Base-by-base conservation (phyloP, 2,797 vertebrate species). In the Ambastaia sidthimunki region DNA sequence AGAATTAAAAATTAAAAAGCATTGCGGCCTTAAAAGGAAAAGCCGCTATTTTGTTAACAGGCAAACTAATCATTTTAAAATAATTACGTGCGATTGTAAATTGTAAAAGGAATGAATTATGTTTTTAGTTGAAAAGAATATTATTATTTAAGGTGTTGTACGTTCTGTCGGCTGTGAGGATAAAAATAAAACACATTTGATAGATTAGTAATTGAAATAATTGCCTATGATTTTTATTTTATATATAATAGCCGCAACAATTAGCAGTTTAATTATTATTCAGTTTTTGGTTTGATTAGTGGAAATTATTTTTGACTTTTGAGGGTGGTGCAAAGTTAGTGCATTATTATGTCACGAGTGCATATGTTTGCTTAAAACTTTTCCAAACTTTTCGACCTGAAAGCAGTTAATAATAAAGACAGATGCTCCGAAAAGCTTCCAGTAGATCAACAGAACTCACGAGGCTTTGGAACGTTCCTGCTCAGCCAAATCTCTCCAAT, bases 331-430 rank as follows among this genome's bases (percentile, higher is more conserved):
- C 37, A 3, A 41, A 52, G 28, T 34, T 34, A 34, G 6, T 19
- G 54, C 54, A 55, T 11, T 31, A 31, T 15, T 69, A 19, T 47
- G 23, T 21, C 54, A 31, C 3, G 13, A 23, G 13, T 93, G 93
- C 88, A 92, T 91, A 94, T 94, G 95, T 96, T 95, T 95, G 94
- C 94, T 95, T 95, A 92, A 95, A 97, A 95, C 92, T 90, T 94
- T 94, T 95, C 93, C 91, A 95, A 96, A 95, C 95, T 97, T 95
- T 94, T 95, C 92, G 93, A 91, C 93, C 94, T 96, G 95, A 95
- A 86, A 90, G 95, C 93, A 93, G 94, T 94, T 94, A 93, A 94
- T 94, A 92, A 91, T 89, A 70, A 92, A 94, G 90, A 87, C 93
- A 91, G 89, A 91, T 88, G 91, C 88, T 86, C 90, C 83, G 85